A percentile compares a stretch with the other conserved stretches of the same genome.
Conservation (phyloP, 2,888 invertebrate species). For the Scaeva pyrastri region DNA sequence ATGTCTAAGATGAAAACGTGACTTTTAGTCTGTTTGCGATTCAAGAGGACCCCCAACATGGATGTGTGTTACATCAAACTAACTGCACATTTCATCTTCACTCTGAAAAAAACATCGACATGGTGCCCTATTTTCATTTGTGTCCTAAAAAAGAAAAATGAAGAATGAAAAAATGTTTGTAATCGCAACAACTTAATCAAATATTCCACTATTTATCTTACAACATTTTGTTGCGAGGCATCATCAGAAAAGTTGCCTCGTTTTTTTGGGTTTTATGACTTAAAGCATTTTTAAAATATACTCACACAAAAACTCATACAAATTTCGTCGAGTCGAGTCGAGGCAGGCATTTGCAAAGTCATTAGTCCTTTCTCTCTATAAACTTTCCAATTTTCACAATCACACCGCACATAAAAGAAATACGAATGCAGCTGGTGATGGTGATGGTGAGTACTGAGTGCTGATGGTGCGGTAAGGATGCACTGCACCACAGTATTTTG, state of each 20-base stretch:
- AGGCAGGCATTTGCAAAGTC: slow-evolving; percentile 13
- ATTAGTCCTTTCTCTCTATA: slow-evolving; percentile 23
- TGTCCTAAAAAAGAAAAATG: too few species aligned
- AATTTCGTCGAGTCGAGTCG: not conserved
- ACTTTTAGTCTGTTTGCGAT: not conserved
- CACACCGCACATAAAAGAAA: not conserved
- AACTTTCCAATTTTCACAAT: slow-evolving; percentile 16
- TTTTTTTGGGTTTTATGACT: not conserved
- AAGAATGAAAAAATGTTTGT: not conserved
- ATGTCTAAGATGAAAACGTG: not conserved
- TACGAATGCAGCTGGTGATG: not conserved
- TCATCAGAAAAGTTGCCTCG: too few species aligned
- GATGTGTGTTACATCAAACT: not conserved
- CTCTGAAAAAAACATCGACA: not conserved
- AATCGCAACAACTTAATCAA: not conserved
- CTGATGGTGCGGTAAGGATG: slow-evolving; percentile 7
- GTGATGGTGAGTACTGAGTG: too few species aligned
- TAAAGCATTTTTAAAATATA: slow-evolving; percentile 7
- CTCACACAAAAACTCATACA: not conserved
- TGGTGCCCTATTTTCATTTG: not conserved
- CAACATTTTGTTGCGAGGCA: not conserved
- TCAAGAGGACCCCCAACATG: not conserved
- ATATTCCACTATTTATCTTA: not conserved
- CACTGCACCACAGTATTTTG: too few species aligned
- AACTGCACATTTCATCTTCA: not conserved